Evolutionary conservation across 2,113 vertebrate genomes (phyloP), one percentile per base, ranked within the genome.

Genomic region (Aphelocoma coerulescens): DNA sequence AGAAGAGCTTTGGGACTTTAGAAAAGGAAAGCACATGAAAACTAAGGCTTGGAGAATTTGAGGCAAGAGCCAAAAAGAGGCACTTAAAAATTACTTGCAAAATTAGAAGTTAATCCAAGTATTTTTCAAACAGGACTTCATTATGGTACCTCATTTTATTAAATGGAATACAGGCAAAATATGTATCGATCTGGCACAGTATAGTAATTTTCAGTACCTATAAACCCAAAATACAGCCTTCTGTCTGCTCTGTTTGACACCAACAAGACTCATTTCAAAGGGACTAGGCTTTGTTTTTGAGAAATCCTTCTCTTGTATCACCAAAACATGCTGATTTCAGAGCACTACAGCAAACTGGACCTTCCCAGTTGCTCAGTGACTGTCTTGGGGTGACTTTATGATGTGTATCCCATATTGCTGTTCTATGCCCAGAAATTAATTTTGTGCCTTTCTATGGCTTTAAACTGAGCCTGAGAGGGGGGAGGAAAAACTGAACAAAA

Each of bases 161-260:
- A 73, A 91, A 76, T 1, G 20, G 43, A 85, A 62, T 26, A 41
- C 16, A 35, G 28, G 30, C 7, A 44, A 62, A 69, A 28, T 32
- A 35, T 0, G 0, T 22, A 14, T 17, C 61, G 14, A 57, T 58
- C 32, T 3, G 3, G n/a, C 14, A 63, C 39, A 35, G 14, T 39
- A 71, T 3, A 52, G 23, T 49, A 22, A 63, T 69, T 88, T 91
- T 85, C 33, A 83, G 72, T 28, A 77, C 14, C 18, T 52, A 4
- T 19, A 46, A 69, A 33, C 19, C 33, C 62, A 3, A 12, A 77
- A 59, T 37, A n/a, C 15, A 85, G 41, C 28, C 27, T 80, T 35
- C 55, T 44, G 9, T n/a, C 59, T 77, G n/a, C 30, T 92, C 58
- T 57, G 41, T 69, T 77, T 65, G 44, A 74, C 24, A 85, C 20